These are phyloP conservation scores for Paraplagusia blochii DNA, from an alignment of 2,113 vertebrate genomes.

Conservation along the genomic window DNA sequence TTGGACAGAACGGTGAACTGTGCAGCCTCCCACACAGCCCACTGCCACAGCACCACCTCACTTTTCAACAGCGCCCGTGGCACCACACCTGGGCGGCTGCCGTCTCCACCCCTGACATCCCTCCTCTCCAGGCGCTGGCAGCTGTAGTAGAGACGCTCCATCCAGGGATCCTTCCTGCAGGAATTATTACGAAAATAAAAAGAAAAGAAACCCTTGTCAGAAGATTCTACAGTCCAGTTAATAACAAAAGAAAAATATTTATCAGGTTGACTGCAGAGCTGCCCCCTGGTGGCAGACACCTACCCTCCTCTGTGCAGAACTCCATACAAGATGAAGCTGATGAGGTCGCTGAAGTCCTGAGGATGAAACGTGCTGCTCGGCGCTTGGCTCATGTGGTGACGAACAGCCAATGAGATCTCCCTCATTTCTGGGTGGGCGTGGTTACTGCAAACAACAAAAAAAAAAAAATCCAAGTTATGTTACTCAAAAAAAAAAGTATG, in stretches of 20 bases:
- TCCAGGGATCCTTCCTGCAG: constrained; percentile 93
- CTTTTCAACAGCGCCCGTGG: constrained; percentile 87
- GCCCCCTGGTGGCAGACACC: constrained; percentile 13
- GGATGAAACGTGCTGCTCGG: constrained; percentile 97
- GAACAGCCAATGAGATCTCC: constrained; percentile 89
- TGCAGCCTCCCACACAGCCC: constrained; percentile 97
- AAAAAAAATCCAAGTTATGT: too few species aligned
- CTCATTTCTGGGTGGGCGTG: constrained; percentile 89
- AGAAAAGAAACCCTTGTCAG: neutral
- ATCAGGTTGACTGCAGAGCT: too few species aligned
- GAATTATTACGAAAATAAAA: constrained; percentile 2
- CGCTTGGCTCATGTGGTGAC: constrained; percentile 92
- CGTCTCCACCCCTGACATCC: constrained; percentile 66
- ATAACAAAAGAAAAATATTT: too few species aligned
- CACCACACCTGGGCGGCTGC: constrained; percentile 72
- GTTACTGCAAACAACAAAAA: constrained; percentile 75
- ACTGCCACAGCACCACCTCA: constrained; percentile 96
- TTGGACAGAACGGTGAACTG: constrained; percentile 98
- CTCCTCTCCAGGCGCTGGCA: constrained; percentile 93
- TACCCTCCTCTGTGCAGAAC: constrained; percentile 93
- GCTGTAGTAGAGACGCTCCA: constrained; percentile 95
- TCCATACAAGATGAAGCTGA: constrained; percentile 98
- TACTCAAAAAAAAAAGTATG: too few species aligned
- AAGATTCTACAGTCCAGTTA: neutral
- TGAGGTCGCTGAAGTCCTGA: constrained; percentile 97